A percentile compares a stretch with the other conserved stretches of the same genome.
These are phyloP conservation scores for Dicyrtomina minuta DNA, from an alignment of 2,888 invertebrate species.

Conservation along the genomic window DNA sequence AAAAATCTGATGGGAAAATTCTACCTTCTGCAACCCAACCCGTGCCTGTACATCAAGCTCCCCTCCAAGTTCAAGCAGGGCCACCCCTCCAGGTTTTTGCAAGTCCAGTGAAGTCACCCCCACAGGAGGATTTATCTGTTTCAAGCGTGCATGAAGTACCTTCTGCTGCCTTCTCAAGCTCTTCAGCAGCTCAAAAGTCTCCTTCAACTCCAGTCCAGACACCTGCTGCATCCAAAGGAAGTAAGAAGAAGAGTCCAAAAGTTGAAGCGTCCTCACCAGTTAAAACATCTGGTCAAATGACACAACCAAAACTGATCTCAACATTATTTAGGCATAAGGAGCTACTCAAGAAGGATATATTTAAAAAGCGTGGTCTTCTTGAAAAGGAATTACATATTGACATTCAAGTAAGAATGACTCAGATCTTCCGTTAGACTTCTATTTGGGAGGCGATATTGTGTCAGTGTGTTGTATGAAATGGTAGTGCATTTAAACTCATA, in stretches of 20 bases:
- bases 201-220: not conserved
- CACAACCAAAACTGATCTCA: constrained; percentile 31
- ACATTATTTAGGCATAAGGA: constrained; percentile 82
- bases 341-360: constrained; percentile 86
- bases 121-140: not conserved
- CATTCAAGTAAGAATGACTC: constrained; percentile 67
- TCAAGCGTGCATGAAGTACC: not conserved
- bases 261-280: constrained; percentile 19
- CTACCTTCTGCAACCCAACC: not conserved
- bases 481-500: not conserved
- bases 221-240: constrained; percentile 9
- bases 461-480: not conserved
- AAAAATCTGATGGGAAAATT: constrained; percentile 27
- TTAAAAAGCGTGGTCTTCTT: constrained; percentile 82
- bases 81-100: not conserved
- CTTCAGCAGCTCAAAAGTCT: not conserved
- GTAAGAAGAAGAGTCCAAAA: constrained; percentile 19
- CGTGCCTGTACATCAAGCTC: not conserved
- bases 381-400: constrained; percentile 87
- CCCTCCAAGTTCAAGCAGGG: not conserved
- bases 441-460: no score
- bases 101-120: not conserved
- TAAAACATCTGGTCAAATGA: constrained; percentile 15
- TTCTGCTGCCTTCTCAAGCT: no score
- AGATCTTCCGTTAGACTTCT: no score